A percentile compares a stretch with the other conserved stretches of the same genome.
Conservation (phyloP, 2,113 vertebrate genomes). For the Pterocles orientalis region DNA sequence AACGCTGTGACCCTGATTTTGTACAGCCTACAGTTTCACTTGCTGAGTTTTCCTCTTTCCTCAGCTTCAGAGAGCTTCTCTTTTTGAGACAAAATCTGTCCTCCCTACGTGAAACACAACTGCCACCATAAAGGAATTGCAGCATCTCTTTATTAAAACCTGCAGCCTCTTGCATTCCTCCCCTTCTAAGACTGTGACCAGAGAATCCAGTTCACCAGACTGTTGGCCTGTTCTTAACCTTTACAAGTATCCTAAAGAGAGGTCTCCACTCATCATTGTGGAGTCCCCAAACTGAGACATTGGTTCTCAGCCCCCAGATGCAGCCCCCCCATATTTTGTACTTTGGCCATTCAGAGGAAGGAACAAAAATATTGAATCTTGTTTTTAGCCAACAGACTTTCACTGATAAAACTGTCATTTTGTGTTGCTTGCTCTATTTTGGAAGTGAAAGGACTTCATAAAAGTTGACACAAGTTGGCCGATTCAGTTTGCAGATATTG, state of each 20-base stretch:
- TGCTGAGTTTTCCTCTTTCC: not conserved
- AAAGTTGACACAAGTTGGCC: not conserved
- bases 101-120: not conserved
- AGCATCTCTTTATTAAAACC: not conserved
- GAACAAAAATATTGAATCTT: not conserved
- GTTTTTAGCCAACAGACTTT: not conserved
- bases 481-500: not conserved
- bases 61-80: not conserved
- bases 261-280: rapidly evolving
- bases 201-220: not conserved
- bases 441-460: not conserved
- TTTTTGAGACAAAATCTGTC: not conserved
- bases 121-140: not conserved
- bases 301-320: not conserved
- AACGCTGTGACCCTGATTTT: not conserved
- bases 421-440: not conserved
- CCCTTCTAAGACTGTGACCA: not conserved
- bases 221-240: not conserved
- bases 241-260: not conserved
- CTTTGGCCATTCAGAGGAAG: not conserved
- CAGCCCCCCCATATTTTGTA: not conserved
- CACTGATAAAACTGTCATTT: not conserved
- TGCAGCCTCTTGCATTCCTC: rapidly evolving
- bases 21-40: not conserved
- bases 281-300: not conserved